These are phyloP conservation scores for Pachydiplax longipennis DNA, from an alignment of 2,888 invertebrate species.

Conservation along the genomic window DNA sequence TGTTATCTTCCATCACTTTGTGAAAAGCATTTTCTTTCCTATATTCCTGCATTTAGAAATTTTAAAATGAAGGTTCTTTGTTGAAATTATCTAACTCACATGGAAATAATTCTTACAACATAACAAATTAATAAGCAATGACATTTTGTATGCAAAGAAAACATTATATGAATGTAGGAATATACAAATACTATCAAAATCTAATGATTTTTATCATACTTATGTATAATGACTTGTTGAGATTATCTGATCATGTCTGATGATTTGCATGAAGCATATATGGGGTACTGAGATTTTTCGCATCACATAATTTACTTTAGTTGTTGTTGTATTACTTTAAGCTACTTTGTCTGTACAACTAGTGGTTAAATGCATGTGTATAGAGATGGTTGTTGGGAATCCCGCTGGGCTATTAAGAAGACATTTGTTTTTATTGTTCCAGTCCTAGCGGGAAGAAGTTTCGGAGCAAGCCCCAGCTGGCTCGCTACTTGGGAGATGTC, in stretches of 20 bases:
- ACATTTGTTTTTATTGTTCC: slow-evolving; percentile 54
- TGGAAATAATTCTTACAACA: too few species aligned
- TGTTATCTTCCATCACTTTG: too few species aligned
- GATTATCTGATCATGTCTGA: not conserved
- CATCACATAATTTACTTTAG: not conserved
- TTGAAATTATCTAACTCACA: too few species aligned
- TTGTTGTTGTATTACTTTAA: not conserved
- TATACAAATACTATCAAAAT: too few species aligned
- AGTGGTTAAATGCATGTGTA: not conserved
- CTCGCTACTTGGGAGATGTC: slow-evolving; percentile 77
- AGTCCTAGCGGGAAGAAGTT: slow-evolving; percentile 85
- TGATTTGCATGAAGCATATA: not conserved
- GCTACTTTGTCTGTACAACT: not conserved
- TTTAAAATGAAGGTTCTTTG: too few species aligned
- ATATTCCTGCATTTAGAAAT: too few species aligned
- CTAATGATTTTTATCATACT: not conserved
- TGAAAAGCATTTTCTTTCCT: too few species aligned
- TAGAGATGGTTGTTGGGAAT: slow-evolving; percentile 10
- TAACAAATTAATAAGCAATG: too few species aligned
- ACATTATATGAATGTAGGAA: not conserved
- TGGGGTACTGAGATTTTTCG: not conserved
- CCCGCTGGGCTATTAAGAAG: slow-evolving; percentile 37
- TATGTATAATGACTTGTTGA: not conserved
- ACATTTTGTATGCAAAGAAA: not conserved
- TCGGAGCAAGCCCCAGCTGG: slow-evolving; percentile 82